These are phyloP conservation scores for Ormyrus thymus DNA, from an alignment of 2,888 invertebrate genomes.

Conservation along the genomic window DNA sequence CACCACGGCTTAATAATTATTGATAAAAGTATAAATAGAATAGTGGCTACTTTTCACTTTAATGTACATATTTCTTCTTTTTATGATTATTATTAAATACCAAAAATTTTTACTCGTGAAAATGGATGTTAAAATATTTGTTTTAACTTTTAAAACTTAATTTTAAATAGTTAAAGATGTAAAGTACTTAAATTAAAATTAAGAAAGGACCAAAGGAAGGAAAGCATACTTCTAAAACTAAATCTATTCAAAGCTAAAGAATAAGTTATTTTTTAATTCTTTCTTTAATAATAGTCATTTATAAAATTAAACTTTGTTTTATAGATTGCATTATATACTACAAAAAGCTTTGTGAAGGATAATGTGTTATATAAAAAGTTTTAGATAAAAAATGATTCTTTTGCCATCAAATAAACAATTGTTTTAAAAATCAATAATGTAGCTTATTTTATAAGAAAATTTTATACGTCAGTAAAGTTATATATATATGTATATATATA, in stretches of 20 bases:
- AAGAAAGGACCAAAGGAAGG: no score
- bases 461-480: background rate
- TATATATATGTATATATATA: background rate
- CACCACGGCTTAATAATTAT: constrained; percentile 67
- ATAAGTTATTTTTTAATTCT: constrained; percentile 15
- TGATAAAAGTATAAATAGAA: constrained; percentile 71
- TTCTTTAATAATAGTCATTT: constrained; percentile 4
- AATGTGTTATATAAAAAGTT: background rate
- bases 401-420: constrained; percentile 12
- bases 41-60: constrained; percentile 61
- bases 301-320: background rate
- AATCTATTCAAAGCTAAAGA: background rate
- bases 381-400: constrained; percentile 13
- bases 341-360: no score
- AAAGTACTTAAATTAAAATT: background rate
- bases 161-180: constrained; percentile 1
- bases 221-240: constrained; percentile 3
- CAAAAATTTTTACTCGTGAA: no score
- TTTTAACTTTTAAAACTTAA: constrained; percentile 13
- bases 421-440: constrained; percentile 38
- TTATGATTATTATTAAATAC: background rate
- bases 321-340: background rate
- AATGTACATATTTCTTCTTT: constrained; percentile 61
- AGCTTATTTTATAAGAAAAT: constrained; percentile 24
- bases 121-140: background rate